Base-by-base conservation (phyloP, 1,140 invertebrate species). In the Pemphigus obesinymphae region DNA sequence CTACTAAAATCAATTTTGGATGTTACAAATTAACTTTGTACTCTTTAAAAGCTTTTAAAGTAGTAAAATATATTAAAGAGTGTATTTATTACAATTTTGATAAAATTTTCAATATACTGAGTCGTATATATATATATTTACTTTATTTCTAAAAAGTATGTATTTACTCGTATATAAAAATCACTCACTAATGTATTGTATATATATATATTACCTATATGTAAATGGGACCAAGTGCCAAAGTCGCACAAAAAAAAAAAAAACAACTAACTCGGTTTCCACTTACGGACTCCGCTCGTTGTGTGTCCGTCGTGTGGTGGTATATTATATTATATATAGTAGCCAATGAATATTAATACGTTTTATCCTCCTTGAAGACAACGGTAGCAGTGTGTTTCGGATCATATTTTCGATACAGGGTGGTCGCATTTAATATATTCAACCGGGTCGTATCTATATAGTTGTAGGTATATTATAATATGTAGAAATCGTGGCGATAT, bases 271-370 rank as follows among this genome's bases (percentile, higher is more conserved):
- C 43, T 23, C 53, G 13, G 68, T 45, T 70, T 26, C 34, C 75
- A 78, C 53, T 58, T 78, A 78, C 73, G 50, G 50, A 58, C 31
- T 78, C 75, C 13, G n/a, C 53, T 53, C 73, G 73, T 20, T 58
- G 48, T 76, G 73, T 76, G 73, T 76, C n/a, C 73, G 50, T 37
- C 29, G 73, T 45, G 20, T 20, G 4, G 20, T 37, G 23, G 7
- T 26, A 43, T 5, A 13, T 37, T 45, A 31, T 45, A 17, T 15
- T 26, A 13, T 29, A 23, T 50, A 34, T 23, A 37, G 75, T 78
- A 23, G n/a, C 55, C 75, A 58, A 78, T 78, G 75, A 78, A 78
- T 78, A 78, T 78, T 78, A 78, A 78, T 58, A 58, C 75, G 34
- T 78, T 78, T 78, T 58, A 58, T 58, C 75, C 75, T 78, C 48